Base-by-base conservation (phyloP, 1,140 invertebrate genomes). In the Leptonema lineaticorne region DNA sequence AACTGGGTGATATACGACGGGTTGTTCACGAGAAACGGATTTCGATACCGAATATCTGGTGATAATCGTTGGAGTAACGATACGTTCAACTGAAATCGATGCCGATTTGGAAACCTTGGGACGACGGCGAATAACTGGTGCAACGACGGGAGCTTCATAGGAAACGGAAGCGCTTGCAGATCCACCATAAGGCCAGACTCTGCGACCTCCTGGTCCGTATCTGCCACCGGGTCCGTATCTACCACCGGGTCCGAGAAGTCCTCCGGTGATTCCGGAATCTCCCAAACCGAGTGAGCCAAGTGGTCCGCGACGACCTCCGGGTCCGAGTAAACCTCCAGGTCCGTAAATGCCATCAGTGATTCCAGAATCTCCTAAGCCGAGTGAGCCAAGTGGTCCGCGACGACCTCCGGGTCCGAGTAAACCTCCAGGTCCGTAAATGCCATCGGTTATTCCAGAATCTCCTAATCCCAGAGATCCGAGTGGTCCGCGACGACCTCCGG, bases 71-170 rank as follows among this genome's bases (percentile, higher is more conserved):
- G 67, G 67, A 1, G 7, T n/a, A n/a, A 69, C 60, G 45, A 63
- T 41, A 2, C 33, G 46, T 70, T 70, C 69, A 30, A 67, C 29
- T 59, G 69, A 70, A 50, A 62, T 27, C 6, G 68, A 70, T 33
- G 20, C 16, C 8, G 50, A 59, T 22, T 22, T 20, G 22, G 56
- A 63, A 33, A 56, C 33, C 1, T 41, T 37, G 26, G n/a, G 14
- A 53, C 59, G 22, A 24, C 27, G 53, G 2, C 9, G 9, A 27
- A 41, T 20, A 28, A 58, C n/a, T 58, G 50, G 50, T 33, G 37
- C 45, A 5, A 24, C 27, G 11, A 68, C 67, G 22, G n/a, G n/a
- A n/a, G 58, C 27, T 63, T 68, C 67, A 18, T 63, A 22, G 14
- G 58, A 62, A 18, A 63, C 33, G 1, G 57, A 59, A 20, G 8